Percentiles rank a stretch among this genome's conserved stretches.
These are phyloP conservation scores for Papilio polytes DNA, from an alignment of 1,140 invertebrate species.

Conservation along the genomic window DNA sequence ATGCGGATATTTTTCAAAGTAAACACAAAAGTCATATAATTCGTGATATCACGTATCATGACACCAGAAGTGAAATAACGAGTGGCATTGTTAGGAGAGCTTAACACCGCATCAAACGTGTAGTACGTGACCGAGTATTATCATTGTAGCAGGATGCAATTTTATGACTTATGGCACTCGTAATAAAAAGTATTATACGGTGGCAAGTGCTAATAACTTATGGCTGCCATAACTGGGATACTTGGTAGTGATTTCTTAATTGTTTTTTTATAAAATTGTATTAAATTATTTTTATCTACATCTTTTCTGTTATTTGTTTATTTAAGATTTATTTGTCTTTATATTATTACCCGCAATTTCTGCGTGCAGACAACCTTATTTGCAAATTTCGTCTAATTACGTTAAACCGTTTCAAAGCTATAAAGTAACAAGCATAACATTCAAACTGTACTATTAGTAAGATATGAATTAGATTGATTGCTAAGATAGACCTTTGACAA, in stretches of 20 bases:
- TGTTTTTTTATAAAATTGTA: neutral
- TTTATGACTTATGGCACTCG: neutral
- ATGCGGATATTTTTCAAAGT: neutral
- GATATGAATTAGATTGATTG: no score
- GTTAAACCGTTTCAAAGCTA: no score
- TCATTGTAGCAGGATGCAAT: neutral
- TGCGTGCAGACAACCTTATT: no score
- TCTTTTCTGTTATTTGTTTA: neutral
- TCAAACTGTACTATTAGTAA: no score
- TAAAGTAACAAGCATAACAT: no score
- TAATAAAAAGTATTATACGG: neutral
- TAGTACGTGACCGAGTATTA: neutral
- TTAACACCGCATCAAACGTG: constrained; percentile 13
- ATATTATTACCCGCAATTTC: no score
- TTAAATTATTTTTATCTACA: neutral
- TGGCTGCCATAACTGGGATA: neutral
- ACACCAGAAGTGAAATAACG: neutral
- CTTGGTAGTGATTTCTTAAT: neutral
- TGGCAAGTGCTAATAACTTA: neutral
- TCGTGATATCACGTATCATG: neutral
- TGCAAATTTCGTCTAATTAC: no score
- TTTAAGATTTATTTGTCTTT: no score
- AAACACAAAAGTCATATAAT: neutral
- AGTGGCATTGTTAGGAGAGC: neutral
- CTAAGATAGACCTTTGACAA: no score